phyloP scores from a whole-genome alignment of 1,140 invertebrate genomes.

The Ips nitidus region DNA sequence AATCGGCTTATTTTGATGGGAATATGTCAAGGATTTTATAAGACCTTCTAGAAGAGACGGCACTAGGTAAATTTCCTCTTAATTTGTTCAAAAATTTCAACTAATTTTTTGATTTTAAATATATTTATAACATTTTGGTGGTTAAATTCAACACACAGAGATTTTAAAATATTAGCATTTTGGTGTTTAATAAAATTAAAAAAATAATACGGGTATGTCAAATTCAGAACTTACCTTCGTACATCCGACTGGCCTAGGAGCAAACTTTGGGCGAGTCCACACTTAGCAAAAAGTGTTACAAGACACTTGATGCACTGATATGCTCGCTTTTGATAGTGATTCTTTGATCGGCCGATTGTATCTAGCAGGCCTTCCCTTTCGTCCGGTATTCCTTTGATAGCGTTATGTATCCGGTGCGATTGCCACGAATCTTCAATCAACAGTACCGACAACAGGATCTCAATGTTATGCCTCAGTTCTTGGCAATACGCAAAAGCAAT shows the following conservation, averaged over 20 bases:
- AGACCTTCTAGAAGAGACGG: no score
- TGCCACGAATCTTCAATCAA: conserved; percentile 96
- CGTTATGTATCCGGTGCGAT: conserved; percentile 87
- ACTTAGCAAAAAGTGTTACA: conserved; percentile 86
- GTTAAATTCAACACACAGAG: neutral
- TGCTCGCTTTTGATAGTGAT: conserved; percentile 93
- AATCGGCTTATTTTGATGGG: no score
- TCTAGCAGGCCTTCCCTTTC: conserved; percentile 92
- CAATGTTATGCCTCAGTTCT: conserved; percentile 88
- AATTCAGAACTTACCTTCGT: conserved; percentile 61
- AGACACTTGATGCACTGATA: conserved; percentile 97
- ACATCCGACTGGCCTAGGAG: conserved; percentile 76
- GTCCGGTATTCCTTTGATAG: conserved; percentile 78
- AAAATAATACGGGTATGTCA: neutral
- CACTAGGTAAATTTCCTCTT: no score
- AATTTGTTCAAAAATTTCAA: no score
- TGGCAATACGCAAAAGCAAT: conserved; percentile 94
- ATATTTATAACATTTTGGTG: no score
- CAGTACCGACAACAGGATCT: conserved; percentile 83
- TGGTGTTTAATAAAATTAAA: neutral
- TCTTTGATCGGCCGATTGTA: conserved; percentile 87
- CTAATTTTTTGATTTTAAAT: no score
- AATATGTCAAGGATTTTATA: no score
- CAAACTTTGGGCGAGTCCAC: conserved; percentile 72
- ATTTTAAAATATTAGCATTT: no score